These are phyloP conservation scores for Sebastes hubbsi DNA, from an alignment of 2,797 vertebrate species.

Conservation along the genomic window DNA sequence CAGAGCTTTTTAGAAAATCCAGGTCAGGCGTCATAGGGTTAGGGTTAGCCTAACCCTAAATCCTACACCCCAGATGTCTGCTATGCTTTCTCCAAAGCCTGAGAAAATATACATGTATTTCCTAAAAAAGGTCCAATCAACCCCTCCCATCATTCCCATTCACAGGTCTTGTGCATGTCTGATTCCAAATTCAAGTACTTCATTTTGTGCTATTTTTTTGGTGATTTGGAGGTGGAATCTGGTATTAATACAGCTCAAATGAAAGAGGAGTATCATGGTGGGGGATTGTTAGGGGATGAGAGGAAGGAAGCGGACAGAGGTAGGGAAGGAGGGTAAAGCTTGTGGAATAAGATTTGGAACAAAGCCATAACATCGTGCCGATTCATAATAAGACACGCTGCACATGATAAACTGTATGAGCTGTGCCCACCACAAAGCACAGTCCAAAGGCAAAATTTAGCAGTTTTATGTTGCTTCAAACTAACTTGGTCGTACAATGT, in stretches of 20 bases:
- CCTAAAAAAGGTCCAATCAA: conserved; percentile 5
- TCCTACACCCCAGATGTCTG: conserved; percentile 2
- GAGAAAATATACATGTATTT: conserved; percentile 6
- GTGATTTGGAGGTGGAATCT: conserved; percentile 42
- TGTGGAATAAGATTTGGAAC: conserved; percentile 31
- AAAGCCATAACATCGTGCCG: conserved; percentile 2
- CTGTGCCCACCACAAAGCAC: background rate
- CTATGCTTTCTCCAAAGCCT: conserved; percentile 22
- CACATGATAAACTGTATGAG: background rate
- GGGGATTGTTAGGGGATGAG: background rate
- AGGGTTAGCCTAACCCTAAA: background rate
- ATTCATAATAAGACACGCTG: background rate
- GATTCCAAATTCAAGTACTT: conserved; percentile 56
- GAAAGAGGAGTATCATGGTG: background rate
- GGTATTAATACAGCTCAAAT: conserved; percentile 30
- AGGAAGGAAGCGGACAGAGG: background rate
- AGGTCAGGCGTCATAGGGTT: background rate
- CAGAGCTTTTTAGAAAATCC: background rate
- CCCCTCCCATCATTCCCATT: background rate
- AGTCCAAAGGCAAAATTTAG: background rate
- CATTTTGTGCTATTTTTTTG: conserved; percentile 53
- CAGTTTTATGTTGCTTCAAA: no score
- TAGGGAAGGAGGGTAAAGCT: conserved; percentile 32
- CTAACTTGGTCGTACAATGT: background rate
- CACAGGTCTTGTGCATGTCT: background rate